A percentile compares a stretch with the other conserved stretches of the same genome.
These are phyloP conservation scores for Anguilla marmorata DNA, from an alignment of 2,797 vertebrate species.

Conservation along the genomic window DNA sequence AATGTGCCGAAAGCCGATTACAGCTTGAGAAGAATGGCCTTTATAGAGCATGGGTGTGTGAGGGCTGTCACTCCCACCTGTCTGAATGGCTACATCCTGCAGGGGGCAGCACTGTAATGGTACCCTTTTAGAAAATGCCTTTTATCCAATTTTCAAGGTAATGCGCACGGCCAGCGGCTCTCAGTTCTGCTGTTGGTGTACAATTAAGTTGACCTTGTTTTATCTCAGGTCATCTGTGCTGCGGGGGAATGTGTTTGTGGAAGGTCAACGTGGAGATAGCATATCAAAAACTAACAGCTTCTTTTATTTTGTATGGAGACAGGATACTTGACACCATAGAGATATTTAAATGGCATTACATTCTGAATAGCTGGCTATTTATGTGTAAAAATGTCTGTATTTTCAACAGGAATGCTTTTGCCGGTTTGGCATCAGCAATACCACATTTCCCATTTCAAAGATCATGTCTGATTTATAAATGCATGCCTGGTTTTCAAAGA, in stretches of 20 bases:
- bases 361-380: background rate
- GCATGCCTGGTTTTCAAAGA: background rate
- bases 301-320: slow-evolving; percentile 54
- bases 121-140: slow-evolving; percentile 36
- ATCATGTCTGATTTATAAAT: background rate
- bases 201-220: slow-evolving; percentile 68
- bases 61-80: slow-evolving; percentile 46
- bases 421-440: background rate
- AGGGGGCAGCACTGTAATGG: slow-evolving; percentile 48
- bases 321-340: slow-evolving; percentile 40
- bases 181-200: slow-evolving; percentile 57
- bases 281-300: slow-evolving; percentile 50
- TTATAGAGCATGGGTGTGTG: slow-evolving; percentile 44
- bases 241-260: slow-evolving; percentile 56
- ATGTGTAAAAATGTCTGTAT: background rate
- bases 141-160: slow-evolving; percentile 58
- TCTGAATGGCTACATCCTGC: background rate
- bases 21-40: slow-evolving; percentile 46
- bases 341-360: slow-evolving; percentile 28
- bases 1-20: slow-evolving; percentile 65
- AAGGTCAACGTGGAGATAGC: slow-evolving; percentile 61
- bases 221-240: slow-evolving; percentile 67
- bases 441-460: background rate
- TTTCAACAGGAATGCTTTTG: background rate
- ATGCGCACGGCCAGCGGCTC: slow-evolving; percentile 54